Conservation (phyloP, 2,113 vertebrate species). For the Macrotis lagotis region DNA sequence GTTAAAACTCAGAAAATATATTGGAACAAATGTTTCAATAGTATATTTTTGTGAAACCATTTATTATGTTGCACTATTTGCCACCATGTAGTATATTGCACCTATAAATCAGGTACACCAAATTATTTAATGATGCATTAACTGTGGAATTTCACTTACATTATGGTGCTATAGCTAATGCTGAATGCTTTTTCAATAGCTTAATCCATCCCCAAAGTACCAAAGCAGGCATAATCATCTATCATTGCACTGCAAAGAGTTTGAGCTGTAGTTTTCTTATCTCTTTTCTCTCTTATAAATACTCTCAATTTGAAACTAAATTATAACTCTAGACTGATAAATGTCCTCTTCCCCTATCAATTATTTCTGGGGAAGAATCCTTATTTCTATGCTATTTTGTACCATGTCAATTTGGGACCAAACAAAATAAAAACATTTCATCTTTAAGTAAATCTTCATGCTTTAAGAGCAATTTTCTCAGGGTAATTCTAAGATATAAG, state of each 20-base stretch:
- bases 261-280: slow-evolving; percentile 60
- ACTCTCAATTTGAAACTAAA: slow-evolving; percentile 50
- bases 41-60: slow-evolving; percentile 78
- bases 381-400: not conserved
- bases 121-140: slow-evolving; percentile 85
- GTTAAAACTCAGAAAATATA: slow-evolving; percentile 76
- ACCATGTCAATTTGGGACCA: not conserved
- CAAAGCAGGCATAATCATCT: slow-evolving; percentile 72
- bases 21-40: slow-evolving; percentile 77
- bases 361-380: not conserved
- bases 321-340: slow-evolving; percentile 37
- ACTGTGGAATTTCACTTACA: slow-evolving; percentile 80
- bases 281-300: slow-evolving; percentile 78
- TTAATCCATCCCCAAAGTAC: slow-evolving; percentile 81
- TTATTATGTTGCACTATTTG: slow-evolving; percentile 77
- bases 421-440: not conserved
- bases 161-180: slow-evolving; percentile 78
- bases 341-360: not conserved
- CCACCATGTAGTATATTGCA: slow-evolving; percentile 78
- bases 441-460: not conserved
- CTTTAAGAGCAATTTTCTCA: not conserved
- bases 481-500: not conserved
- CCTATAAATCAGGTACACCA: slow-evolving; percentile 81
- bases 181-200: slow-evolving; percentile 79
- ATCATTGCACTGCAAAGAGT: slow-evolving; percentile 70